Evolutionary conservation across 2,113 vertebrate genomes (phyloP).

Genomic region (Nipponia nippon): DNA sequence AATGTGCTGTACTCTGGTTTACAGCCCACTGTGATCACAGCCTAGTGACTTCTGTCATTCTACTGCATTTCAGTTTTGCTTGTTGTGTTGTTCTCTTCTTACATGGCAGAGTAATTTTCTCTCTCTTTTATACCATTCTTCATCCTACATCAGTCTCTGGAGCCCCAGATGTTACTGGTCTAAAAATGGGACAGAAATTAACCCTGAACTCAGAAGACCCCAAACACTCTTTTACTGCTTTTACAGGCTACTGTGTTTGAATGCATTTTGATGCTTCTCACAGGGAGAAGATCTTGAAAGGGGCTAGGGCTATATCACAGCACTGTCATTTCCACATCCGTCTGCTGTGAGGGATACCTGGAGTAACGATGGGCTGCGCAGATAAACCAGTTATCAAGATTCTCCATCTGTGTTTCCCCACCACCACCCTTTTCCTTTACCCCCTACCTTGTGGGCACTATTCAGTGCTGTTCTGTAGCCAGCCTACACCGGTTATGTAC

Average conservation of each 20-base stretch:
- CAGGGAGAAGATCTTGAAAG: background rate
- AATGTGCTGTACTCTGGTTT: background rate
- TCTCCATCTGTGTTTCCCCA: background rate
- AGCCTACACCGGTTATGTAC: background rate
- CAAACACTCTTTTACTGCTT: background rate
- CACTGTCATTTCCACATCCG: background rate
- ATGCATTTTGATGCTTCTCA: background rate
- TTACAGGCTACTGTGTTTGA: background rate
- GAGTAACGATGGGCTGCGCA: accelerated
- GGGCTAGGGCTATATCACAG: background rate
- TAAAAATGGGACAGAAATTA: constrained; percentile 11
- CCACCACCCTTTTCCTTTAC: background rate
- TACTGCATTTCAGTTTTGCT: background rate
- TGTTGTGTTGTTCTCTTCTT: background rate
- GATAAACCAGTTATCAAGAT: background rate
- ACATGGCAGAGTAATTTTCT: background rate
- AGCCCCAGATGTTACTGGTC: background rate
- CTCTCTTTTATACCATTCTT: background rate
- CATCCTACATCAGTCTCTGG: background rate
- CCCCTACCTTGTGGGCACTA: background rate
- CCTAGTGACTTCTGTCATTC: background rate
- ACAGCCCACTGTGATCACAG: background rate
- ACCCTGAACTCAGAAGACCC: background rate
- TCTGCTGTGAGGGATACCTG: background rate
- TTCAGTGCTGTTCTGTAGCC: background rate